These are phyloP conservation scores for Ylistrum balloti DNA, from an alignment of 1,140 invertebrate genomes.

Conservation along the genomic window DNA sequence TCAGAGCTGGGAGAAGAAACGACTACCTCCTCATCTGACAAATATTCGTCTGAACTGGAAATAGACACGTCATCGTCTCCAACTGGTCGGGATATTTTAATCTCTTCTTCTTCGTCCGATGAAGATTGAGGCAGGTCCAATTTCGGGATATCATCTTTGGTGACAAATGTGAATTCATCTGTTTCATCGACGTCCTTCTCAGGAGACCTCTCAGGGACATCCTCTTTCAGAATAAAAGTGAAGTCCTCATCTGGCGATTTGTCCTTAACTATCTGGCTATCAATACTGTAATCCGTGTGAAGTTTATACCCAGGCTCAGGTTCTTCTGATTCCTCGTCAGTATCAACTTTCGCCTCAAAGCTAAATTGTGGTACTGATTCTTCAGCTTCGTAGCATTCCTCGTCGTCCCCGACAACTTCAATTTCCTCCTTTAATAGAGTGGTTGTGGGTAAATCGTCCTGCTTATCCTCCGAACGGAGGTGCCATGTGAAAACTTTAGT, in stretches of 20 bases:
- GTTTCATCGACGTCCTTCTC: constrained; percentile 15
- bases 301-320: background rate
- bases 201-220: constrained; percentile 53
- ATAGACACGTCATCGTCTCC: constrained; percentile 47
- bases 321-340: constrained; percentile 22
- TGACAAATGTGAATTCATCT: constrained; percentile 61
- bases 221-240: constrained; percentile 34
- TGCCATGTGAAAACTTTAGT: constrained; percentile 60
- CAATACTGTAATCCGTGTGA: background rate
- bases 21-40: constrained; percentile 47
- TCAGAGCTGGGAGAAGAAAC: constrained; percentile 47
- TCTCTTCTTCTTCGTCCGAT: constrained; percentile 57
- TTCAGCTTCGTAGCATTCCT: constrained; percentile 48
- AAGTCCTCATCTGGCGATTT: constrained; percentile 41
- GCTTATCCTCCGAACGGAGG: constrained; percentile 43
- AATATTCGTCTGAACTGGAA: constrained; percentile 49
- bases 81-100: constrained; percentile 19
- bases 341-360: constrained; percentile 41
- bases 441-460: constrained; percentile 40
- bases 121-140: constrained; percentile 55
- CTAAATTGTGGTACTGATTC: background rate
- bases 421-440: constrained; percentile 64
- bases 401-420: constrained; percentile 45
- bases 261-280: background rate
- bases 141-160: constrained; percentile 61